These are phyloP conservation scores for Amaurobius ferox DNA, from an alignment of 2,888 invertebrate genomes.

Conservation along the genomic window DNA sequence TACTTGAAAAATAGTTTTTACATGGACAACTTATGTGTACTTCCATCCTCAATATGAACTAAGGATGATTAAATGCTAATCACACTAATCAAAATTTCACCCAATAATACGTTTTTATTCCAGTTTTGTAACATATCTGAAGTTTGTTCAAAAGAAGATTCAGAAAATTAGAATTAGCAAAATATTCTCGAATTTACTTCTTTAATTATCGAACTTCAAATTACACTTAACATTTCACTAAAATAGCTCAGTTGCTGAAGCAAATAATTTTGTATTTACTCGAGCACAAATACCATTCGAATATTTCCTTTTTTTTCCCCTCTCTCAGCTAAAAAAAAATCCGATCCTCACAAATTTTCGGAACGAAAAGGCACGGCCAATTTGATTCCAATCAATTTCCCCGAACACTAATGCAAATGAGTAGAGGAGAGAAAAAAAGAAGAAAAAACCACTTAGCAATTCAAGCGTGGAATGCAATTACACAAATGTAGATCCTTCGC, in stretches of 20 bases:
- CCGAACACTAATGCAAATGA: not conserved
- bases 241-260: not conserved
- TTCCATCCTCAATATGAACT: too few species aligned
- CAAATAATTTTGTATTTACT: not conserved
- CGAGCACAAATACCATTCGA: not conserved
- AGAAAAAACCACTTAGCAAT: not conserved
- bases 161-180: too few species aligned
- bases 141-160: too few species aligned
- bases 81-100: too few species aligned
- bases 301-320: not conserved
- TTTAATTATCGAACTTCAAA: constrained; percentile 3
- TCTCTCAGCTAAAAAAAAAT: not conserved
- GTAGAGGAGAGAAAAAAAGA: not conserved
- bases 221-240: not conserved
- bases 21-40: too few species aligned
- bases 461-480: constrained; percentile 17
- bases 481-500: constrained; percentile 2
- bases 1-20: too few species aligned
- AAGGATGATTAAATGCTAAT: too few species aligned
- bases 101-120: too few species aligned
- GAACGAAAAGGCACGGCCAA: not conserved
- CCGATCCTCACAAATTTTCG: not conserved
- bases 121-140: too few species aligned
- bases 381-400: not conserved
- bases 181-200: too few species aligned